Base-by-base conservation (phyloP, 2,113 vertebrate genomes). In the Chamaea fasciata region DNA sequence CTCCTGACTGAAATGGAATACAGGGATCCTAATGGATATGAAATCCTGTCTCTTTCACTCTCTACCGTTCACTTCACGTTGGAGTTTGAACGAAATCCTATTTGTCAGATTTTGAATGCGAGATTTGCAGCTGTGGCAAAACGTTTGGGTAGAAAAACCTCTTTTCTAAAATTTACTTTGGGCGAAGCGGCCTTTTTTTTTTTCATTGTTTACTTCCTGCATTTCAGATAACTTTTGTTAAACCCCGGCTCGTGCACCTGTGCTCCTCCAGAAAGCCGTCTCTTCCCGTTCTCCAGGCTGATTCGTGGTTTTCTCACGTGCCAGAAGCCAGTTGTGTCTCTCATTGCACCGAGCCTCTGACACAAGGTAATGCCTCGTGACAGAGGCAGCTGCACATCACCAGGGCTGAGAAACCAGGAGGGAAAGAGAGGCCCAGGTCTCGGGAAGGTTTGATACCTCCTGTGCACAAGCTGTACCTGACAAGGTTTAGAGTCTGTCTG, bases 231-330 rank as follows among this genome's bases (percentile, higher is more conserved):
- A 90, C 83, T 96, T 97, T 71, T 89, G 88, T 96, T 97, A 94
- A 96, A 76, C 73, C 89, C 37, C 44, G 87, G 73, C 74, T 82
- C 89, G 53, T 83, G 83, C 87, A 98, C 92, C 93, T 97, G 87
- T 64, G 78, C 73, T 97, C 90, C 44, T 97, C 92, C 83, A 87
- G 81, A 96, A 97, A 97, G 76, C 94, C 94, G 92, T 97, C 97
- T 94, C 94, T 95, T 96, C 87, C n/a, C n/a, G n/a, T n/a, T n/a
- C 78, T 52, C 91, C 33, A 57, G 87, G 93, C 91, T 97, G 97
- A 97, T 97, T 96, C 97, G 95, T 98, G 83, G 65, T 96, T 96
- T 98, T 95, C 92, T 94, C 92, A 62, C 7, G 33, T 96, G 97
- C 95, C 96, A 97, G 86, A 95, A 83, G n/a, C 59, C 53, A 55